Conservation (phyloP, 2,113 vertebrate genomes). For the Tympanuchus pallidicinctus region DNA sequence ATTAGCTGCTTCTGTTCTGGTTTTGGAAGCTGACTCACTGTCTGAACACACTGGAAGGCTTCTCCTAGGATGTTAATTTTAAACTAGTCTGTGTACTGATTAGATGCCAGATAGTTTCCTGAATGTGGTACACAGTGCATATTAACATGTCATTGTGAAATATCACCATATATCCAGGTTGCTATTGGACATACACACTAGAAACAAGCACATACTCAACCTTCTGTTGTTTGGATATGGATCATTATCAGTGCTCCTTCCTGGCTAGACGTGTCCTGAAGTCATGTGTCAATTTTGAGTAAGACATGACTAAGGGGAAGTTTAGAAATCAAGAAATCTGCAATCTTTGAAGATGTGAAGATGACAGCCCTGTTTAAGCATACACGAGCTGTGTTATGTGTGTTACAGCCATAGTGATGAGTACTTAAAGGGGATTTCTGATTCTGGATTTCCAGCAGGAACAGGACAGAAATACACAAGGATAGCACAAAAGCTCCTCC, state of each 20-base stretch:
- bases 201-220: background rate
- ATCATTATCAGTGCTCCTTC: background rate
- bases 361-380: background rate
- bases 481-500: background rate
- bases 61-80: constrained; percentile 59
- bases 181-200: background rate
- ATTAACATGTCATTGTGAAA: background rate
- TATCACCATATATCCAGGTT: background rate
- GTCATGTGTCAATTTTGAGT: background rate
- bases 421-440: background rate
- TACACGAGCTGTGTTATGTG: background rate
- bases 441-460: background rate
- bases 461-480: background rate
- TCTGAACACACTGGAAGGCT: constrained; percentile 54
- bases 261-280: background rate
- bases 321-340: background rate
- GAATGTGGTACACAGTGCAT: background rate
- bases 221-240: background rate
- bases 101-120: constrained; percentile 36
- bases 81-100: constrained; percentile 25
- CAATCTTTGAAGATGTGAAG: background rate
- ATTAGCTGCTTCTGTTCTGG: constrained; percentile 75
- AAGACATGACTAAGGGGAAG: constrained; percentile 39
- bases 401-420: background rate
- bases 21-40: constrained; percentile 73